Evolutionary conservation across 2,888 invertebrate genomes (phyloP), one percentile per base, ranked within the genome.

Genomic region (Labia minor): DNA sequence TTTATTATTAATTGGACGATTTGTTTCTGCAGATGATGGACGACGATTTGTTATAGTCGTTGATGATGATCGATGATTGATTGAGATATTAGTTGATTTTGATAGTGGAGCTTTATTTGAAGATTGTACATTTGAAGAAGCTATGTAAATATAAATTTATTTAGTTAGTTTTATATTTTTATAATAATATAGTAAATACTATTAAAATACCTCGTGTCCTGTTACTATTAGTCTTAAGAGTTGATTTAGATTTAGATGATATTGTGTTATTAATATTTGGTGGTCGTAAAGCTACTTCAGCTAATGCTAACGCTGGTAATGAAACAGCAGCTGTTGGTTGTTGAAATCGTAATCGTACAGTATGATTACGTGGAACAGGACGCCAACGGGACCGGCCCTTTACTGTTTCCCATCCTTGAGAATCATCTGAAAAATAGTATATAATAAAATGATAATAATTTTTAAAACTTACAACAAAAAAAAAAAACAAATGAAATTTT

Each of bases 371-470:
- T 6, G 3, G 26, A 8, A 8, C 3, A 8, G 26, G 26, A 21
- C 90, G 81, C 1, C 81, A 82, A 49, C 88, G 83, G 63, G 88
- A 87, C 73, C 91, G 73, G 61, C 77, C 76, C 67, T 79, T 88
- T 0, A 95, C 95, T 0, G 91, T 95, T 70, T 93, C 83, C 95
- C 95, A 95, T 0, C 95, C 95, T 68, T 79, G 79, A 61, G 73
- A 71, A 65, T 78, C 77, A 63, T 76, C 76, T 72, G 37, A 1
- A 65, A 67, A 26, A 64, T n/a, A n/a, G n/a, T n/a, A n/a, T 16
- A 65, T 19, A 33, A 49, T 14, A 21, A 65, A 61, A 37, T 37
- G 18, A 62, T 49, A 19, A 61, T 61, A 19, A 61, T 61, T 49
- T 1, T 37, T 18, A 19, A 19, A 6, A 18, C 6, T 1, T 11